These are phyloP conservation scores for Caradrina clavipalpis DNA, from an alignment of 2,888 invertebrate genomes.

Conservation along the genomic window DNA sequence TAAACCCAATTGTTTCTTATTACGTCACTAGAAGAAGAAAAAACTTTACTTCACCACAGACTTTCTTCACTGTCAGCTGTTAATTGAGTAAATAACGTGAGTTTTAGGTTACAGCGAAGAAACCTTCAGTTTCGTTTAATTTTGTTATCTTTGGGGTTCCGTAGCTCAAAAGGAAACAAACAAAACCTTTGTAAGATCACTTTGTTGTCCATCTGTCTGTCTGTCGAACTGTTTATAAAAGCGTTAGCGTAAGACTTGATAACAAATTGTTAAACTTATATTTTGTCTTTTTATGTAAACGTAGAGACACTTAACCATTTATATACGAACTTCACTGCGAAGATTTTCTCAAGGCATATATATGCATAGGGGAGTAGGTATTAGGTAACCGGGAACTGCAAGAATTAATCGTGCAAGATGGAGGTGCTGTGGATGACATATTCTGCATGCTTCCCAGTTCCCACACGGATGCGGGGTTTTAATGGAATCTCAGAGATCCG, in stretches of 20 bases:
- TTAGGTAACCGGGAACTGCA: neutral
- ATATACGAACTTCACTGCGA: neutral
- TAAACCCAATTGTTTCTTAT: too few relatives aligned
- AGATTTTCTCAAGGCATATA: neutral
- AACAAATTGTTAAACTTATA: neutral
- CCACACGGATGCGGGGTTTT: neutral
- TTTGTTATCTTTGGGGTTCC: neutral
- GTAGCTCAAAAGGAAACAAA: too few relatives aligned
- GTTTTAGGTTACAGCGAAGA: neutral
- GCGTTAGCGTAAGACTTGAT: neutral
- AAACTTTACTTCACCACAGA: neutral
- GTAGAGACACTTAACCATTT: neutral
- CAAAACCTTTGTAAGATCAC: too few relatives aligned
- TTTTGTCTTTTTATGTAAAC: neutral
- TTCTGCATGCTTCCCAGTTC: slow-evolving; percentile 7
- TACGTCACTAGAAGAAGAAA: slow-evolving; percentile 5
- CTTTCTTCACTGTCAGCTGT: neutral
- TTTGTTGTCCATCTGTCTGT: too few relatives aligned
- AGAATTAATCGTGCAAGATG: slow-evolving; percentile 16
- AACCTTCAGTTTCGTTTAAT: neutral
- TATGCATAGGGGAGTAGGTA: neutral
- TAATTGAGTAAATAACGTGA: neutral
- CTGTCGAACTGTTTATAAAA: too few relatives aligned
- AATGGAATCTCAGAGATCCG: slow-evolving; percentile 19
- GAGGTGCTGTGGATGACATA: slow-evolving; percentile 1